Base-by-base conservation (phyloP, 2,113 vertebrate species). In the Aspiorhynchus laticeps region DNA sequence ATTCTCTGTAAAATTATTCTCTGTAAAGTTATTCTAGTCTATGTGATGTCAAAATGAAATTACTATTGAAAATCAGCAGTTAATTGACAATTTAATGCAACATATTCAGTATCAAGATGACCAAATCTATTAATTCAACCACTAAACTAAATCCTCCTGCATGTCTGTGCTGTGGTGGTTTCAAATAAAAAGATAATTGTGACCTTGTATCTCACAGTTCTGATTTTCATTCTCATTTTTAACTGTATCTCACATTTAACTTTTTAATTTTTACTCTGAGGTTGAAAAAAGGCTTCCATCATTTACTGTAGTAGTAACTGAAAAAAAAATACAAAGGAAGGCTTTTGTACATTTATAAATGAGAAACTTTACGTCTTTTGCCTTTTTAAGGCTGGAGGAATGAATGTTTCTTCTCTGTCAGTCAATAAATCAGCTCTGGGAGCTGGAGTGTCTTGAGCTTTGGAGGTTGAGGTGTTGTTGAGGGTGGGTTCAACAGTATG, bases 401-500 rank as follows among this genome's bases (percentile, higher is more conserved):
- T 21, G 48, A 12, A 79, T 33, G 28, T 79, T 79, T 51, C 14
- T 17, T 79, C 51, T 81, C 38, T 81, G 12, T 7, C 12, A 43
- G n/a, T n/a, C 36, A 19, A 46, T 65, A 81, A 65, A 81, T 81
- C 79, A 65, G 36, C n/a, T 43, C 1, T 28, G 12, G 56, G 31
- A 38, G 59, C 79, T 43, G 80, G 21, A 31, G 61, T 31, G 61
- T 82, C 41, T 67, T 65, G 80, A 46, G 36, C 59, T 81, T 61
- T 63, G 80, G 24, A 61, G 59, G 36, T 26, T 63, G 56, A 61
- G 33, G 56, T 63, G 56, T n/a, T 43, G 7, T 28, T 63, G 21
- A 67, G 38, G 80, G 26, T 33, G 24, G 48, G 36, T 82, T 82
- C 17, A 82, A 33, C 61, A 81, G 24, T 80, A 26, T 80, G 78